These are phyloP conservation scores for Beroe forskalii DNA, from an alignment of 37 sponge, comb jelly and placozoan species.

Conservation along the genomic window DNA sequence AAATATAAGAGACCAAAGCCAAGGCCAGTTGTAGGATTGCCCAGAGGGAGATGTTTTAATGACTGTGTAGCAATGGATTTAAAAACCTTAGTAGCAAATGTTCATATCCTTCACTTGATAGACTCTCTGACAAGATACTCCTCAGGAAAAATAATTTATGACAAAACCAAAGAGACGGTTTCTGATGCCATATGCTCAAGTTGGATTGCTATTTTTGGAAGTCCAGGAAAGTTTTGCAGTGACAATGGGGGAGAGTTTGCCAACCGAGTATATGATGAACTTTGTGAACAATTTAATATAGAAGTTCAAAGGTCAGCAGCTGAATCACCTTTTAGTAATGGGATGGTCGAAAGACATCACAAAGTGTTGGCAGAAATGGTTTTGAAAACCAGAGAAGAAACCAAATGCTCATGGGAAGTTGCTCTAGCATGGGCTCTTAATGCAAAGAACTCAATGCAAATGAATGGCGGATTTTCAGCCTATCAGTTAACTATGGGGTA, in stretches of 20 bases:
- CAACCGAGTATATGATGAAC: background rate
- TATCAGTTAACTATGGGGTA: background rate
- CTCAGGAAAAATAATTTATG: background rate
- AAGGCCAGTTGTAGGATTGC: background rate
- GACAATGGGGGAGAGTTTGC: background rate
- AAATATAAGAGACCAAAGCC: background rate
- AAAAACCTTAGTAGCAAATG: too few relatives aligned
- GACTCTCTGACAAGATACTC: background rate
- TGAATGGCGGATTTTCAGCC: constrained; percentile 14
- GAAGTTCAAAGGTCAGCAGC: constrained; percentile 14
- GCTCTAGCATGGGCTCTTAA: background rate
- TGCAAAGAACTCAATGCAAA: constrained; percentile 30
- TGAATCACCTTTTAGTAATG: constrained; percentile 1
- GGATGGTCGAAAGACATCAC: constrained; percentile 41
- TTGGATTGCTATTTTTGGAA: background rate
- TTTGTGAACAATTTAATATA: constrained; percentile 25
- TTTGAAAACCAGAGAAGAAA: constrained; percentile 21
- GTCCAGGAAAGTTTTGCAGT: background rate
- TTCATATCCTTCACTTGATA: background rate
- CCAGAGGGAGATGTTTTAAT: background rate
- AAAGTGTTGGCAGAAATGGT: background rate
- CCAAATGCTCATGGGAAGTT: constrained; percentile 7
- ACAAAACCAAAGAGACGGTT: background rate
- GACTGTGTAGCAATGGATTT: too few relatives aligned
- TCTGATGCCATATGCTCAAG: background rate